Evolutionary conservation across 2,888 invertebrate genomes (phyloP), one percentile per base, ranked within the genome.

Genomic region (Tetragonula carbonaria): DNA sequence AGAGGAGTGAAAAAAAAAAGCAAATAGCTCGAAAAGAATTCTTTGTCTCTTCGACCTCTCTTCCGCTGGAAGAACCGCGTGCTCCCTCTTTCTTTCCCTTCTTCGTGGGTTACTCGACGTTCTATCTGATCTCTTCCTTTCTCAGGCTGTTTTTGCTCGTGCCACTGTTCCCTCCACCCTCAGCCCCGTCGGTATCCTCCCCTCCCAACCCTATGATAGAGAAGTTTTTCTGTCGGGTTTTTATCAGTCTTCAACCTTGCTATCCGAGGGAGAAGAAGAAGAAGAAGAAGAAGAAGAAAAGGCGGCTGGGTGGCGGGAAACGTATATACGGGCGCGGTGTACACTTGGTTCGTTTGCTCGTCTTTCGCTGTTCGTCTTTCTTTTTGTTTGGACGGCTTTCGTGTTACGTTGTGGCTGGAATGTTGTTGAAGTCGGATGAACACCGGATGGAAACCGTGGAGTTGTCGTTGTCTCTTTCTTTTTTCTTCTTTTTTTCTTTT

Each of bases 81-180:
- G 65, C 38, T 65, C 57, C 21, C 45, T 72, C 74, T 68, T 59
- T 63, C 62, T 70, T 68, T 59, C 78, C 68, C 45, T 45, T 45
- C 45, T 45, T 45, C 70, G 53, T 4, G 74, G 65, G 66, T 63
- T 83, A 66, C 72, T 33, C 70, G 59, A 57, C 67, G 53, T 67
- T 73, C 70, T 74, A 72, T 75, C 82, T 75, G 78, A 82, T 86
- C 82, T 80, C 74, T 78, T 86, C 85, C 85, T 83, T 88, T 88
- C 88, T 86, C 88, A 86, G 82, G 77, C 74, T 11, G 77, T 88
- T 88, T 88, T 88, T 86, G 84, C 75, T 45, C 51, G 67, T 14
- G 13, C 81, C 18, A 28, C 73, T 82, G 67, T 38, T 55, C 59
- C 45, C 74, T 28, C 53, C 51, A 21, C 28, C 45, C 74, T 53